phyloP scores from a whole-genome alignment of 2,888 invertebrate genomes.

The Xanthostigma xanthostigma region DNA sequence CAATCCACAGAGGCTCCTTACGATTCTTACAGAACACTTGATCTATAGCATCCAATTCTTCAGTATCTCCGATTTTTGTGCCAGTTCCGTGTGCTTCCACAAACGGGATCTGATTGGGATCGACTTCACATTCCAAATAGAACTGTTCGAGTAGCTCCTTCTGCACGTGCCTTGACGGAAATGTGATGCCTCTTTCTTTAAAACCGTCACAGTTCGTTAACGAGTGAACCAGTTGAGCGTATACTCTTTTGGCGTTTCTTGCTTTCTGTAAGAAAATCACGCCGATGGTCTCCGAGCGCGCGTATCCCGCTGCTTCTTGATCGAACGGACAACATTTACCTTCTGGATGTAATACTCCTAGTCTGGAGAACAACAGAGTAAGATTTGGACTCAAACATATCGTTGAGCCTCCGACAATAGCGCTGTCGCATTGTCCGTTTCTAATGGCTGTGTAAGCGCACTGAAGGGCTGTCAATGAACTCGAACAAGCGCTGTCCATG shows the following conservation, averaged over 20 bases:
- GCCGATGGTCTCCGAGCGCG: constrained; percentile 31
- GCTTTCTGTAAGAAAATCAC: constrained; percentile 27
- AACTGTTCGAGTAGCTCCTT: constrained; percentile 28
- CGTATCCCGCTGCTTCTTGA: constrained; percentile 59
- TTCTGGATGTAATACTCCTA: constrained; percentile 60
- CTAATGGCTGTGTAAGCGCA: constrained; percentile 65
- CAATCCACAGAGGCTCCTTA: constrained; percentile 39
- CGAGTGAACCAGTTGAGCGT: constrained; percentile 32
- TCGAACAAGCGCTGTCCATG: constrained; percentile 87
- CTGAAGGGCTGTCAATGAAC: constrained; percentile 75
- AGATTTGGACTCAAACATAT: constrained; percentile 76
- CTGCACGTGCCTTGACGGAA: constrained; percentile 13
- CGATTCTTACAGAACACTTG: constrained; percentile 38
- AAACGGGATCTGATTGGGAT: constrained; percentile 33
- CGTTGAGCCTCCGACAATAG: constrained; percentile 78
- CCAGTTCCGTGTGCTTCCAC: constrained; percentile 44
- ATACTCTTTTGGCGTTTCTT: constrained; percentile 25
- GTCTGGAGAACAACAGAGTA: constrained; percentile 62
- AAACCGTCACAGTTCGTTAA: constrained; percentile 38
- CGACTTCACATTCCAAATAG: constrained; percentile 32
- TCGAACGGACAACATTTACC: constrained; percentile 81
- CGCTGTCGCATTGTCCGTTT: constrained; percentile 71
- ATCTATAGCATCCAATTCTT: constrained; percentile 46
- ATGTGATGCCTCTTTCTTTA: constrained; percentile 15
- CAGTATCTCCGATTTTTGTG: constrained; percentile 42